Percentiles rank a stretch among this genome's conserved stretches.
Evolutionary conservation across 2,888 invertebrate species (phyloP).

Genomic region (Tenthredo distinguenda): DNA sequence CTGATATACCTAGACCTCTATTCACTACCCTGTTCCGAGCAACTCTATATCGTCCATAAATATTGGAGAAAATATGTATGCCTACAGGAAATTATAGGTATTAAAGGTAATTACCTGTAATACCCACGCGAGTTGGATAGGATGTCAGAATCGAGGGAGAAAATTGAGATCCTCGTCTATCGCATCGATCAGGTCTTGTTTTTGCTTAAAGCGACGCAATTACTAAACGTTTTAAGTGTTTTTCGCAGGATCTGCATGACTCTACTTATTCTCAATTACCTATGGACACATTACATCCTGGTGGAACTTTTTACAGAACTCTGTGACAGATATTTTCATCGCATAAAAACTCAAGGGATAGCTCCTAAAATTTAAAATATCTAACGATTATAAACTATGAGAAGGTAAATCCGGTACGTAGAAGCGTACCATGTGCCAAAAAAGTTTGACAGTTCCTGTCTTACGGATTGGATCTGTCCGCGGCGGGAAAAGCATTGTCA

Average conservation of each 20-base stretch:
- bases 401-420: not conserved
- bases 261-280: constrained; percentile 23
- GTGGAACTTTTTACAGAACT: not conserved
- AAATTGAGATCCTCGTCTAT: constrained; percentile 40
- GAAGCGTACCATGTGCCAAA: not conserved
- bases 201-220: constrained; percentile 28
- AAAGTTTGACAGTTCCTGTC: not conserved
- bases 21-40: constrained; percentile 56
- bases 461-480: constrained; percentile 18
- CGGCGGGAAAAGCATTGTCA: not conserved
- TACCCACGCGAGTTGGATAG: constrained; percentile 36
- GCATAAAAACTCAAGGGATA: not conserved
- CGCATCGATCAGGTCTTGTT: constrained; percentile 38
- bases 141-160: constrained; percentile 21
- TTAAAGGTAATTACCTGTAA: constrained; percentile 64
- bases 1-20: not conserved
- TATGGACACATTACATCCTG: not conserved
- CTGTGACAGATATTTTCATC: not conserved
- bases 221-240: constrained; percentile 1
- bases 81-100: constrained; percentile 63
- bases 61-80: constrained; percentile 61
- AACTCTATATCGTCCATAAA: constrained; percentile 60
- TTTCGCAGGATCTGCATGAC: not conserved
- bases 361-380: not conserved
- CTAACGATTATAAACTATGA: not conserved